Evolutionary conservation across 1,140 invertebrate genomes (phyloP).

Genomic region (Ceratina calcarata): DNA sequence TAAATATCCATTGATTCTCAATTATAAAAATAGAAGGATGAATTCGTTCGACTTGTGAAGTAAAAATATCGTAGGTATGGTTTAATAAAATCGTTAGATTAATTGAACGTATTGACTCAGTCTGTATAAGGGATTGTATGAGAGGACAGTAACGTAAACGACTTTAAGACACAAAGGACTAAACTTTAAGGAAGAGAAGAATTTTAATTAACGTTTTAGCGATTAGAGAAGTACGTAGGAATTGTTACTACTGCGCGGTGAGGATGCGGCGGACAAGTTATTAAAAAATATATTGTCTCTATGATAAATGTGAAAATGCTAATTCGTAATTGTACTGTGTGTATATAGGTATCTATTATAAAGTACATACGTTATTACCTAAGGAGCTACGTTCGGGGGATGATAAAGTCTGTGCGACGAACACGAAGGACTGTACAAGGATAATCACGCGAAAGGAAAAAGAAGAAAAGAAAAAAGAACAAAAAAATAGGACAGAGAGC

Average conservation of each 20-base stretch:
- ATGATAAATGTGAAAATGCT: conserved; percentile 67
- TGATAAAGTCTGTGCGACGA: conserved; percentile 15
- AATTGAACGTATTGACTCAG: too few relatives aligned
- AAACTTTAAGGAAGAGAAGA: conserved; percentile 42
- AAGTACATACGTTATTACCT: conserved; percentile 52
- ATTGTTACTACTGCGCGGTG: conserved; percentile 60
- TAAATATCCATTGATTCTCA: too few relatives aligned
- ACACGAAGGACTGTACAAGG: too few relatives aligned
- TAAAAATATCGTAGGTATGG: neutral
- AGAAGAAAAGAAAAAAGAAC: neutral
- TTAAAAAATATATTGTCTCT: conserved; percentile 62
- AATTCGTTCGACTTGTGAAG: neutral
- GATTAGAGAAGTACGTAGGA: conserved; percentile 61
- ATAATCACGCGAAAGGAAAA: neutral
- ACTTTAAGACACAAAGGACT: neutral
- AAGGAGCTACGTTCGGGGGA: conserved; percentile 41
- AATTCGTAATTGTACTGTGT: conserved; percentile 66
- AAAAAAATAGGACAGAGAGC: too few relatives aligned
- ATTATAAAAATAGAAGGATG: too few relatives aligned
- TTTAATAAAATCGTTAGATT: too few relatives aligned
- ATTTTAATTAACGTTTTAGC: conserved; percentile 61
- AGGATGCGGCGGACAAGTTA: conserved; percentile 54
- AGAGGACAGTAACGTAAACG: conserved; percentile 6
- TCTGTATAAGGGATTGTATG: too few relatives aligned
- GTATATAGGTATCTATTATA: conserved; percentile 61